phyloP scores from a whole-genome alignment of 2,113 vertebrate genomes.

The Cromileptes altivelis region DNA sequence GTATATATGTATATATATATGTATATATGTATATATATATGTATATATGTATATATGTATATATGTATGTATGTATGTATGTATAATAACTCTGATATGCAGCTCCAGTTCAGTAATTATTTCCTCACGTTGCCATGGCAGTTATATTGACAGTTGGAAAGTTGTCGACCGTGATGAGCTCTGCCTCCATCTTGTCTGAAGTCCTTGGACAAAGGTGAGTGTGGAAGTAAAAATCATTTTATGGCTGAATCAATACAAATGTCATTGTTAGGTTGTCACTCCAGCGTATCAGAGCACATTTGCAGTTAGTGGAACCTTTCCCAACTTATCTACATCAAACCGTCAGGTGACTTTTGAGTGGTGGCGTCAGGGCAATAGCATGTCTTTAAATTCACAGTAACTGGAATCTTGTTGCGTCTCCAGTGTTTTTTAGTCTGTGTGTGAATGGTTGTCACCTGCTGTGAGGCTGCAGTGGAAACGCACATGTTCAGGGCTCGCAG shows the following conservation, averaged over 20 bases:
- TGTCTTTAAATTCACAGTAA: slow-evolving; percentile 22
- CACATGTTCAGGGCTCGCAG: neutral
- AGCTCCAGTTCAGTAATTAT: no score
- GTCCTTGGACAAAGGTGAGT: neutral
- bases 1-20: no score
- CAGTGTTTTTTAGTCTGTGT: neutral
- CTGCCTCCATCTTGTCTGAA: neutral
- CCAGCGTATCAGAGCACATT: neutral
- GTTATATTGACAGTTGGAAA: no score
- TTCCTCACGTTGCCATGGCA: no score
- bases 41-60: no score
- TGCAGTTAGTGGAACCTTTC: neutral
- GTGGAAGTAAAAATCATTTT: neutral
- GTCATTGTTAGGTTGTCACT: neutral
- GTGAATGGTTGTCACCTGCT: slow-evolving; percentile 4
- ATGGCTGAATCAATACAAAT: neutral
- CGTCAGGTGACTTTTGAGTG: neutral
- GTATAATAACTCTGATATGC: no score
- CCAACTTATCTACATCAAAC: neutral
- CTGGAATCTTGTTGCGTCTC: slow-evolving; percentile 23
- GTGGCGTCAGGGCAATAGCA: fast-evolving
- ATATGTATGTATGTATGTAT: no score
- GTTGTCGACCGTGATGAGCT: no score
- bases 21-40: no score
- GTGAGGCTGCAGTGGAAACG: slow-evolving; percentile 9